Percentiles rank a stretch among this genome's conserved stretches.
Conservation (phyloP, 2,113 vertebrate genomes). For the Ciconia boyciana region DNA sequence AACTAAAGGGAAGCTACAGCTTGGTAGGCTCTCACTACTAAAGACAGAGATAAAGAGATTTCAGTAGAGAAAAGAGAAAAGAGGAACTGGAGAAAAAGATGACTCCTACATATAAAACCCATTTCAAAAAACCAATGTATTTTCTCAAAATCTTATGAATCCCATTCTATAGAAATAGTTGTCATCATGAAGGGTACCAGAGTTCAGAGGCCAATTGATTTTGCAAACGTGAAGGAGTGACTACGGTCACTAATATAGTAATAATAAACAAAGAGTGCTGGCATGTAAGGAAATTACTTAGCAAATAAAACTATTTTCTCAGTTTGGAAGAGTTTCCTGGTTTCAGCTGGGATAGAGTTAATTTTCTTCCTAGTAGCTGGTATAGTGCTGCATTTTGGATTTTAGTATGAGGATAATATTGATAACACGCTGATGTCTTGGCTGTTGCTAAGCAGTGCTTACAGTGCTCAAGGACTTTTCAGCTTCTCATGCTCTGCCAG, state of each 20-base stretch:
- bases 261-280: not conserved
- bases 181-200: not conserved
- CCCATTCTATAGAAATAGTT: not conserved
- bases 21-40: not conserved
- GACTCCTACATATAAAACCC: accelerated
- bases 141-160: not conserved
- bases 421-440: no score
- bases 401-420: no score
- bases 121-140: not conserved
- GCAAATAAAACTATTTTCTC: not conserved
- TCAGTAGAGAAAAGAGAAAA: not conserved
- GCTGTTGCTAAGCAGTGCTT: no score
- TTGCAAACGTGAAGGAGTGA: not conserved
- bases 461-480: no score
- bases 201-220: not conserved
- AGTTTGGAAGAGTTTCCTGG: not conserved
- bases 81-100: not conserved
- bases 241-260: not conserved
- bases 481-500: no score
- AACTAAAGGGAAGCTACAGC: not conserved
- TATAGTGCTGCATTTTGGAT: no score
- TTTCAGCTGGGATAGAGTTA: no score
- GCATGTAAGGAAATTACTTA: not conserved
- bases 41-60: not conserved
- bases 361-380: no score